Base-by-base conservation (phyloP, 1,140 invertebrate genomes). In the Spodoptera frugiperda region DNA sequence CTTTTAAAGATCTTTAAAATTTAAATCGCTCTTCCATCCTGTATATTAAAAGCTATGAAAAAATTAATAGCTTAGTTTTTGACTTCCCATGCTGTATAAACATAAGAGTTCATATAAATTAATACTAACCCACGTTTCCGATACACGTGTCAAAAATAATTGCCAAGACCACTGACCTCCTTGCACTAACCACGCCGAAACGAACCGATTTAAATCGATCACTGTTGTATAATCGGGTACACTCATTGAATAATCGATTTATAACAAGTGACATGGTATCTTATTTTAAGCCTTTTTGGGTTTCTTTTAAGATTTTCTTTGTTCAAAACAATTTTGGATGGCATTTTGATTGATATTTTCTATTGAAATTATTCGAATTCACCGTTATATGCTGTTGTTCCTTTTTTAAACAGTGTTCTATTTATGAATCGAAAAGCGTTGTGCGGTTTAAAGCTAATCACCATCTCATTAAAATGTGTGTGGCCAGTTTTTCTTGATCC, bases 141-240 rank as follows among this genome's bases (percentile, higher is more conserved):
- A 25, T 55, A 71, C 68, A 39, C 68, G 68, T 55, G 68, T 55
- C 68, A 71, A 71, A 71, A 71, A 71, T 71, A 71, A 71, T 71
- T 55, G 68, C 51, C 25, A 71, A 71, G 68, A 71, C 51, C 55
- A 44, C 71, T 73, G 54, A 61, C 54, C 71, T 44, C 54, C 8
- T 61, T 73, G 71, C 71, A 59, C 17, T 30, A 59, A 48, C 71
- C 39, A 57, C 33, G 25, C 55, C 39, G 19, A 67, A 48, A 48
- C 44, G 44, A 67, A 49, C 63, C 46, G 54, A 73, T 73, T 61
- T 67, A 67, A 67, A 73, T 73, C 71, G 55, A 73, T 61, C 71
- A 54, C 21, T 73, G 46, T 30, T 59, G 71, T 59, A 73, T 73
- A 73, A 73, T 73, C 44, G 44, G 49, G 39, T 73, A 59, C 55